phyloP scores from a whole-genome alignment of 2,888 invertebrate species.

The Perizoma flavofasciatum region DNA sequence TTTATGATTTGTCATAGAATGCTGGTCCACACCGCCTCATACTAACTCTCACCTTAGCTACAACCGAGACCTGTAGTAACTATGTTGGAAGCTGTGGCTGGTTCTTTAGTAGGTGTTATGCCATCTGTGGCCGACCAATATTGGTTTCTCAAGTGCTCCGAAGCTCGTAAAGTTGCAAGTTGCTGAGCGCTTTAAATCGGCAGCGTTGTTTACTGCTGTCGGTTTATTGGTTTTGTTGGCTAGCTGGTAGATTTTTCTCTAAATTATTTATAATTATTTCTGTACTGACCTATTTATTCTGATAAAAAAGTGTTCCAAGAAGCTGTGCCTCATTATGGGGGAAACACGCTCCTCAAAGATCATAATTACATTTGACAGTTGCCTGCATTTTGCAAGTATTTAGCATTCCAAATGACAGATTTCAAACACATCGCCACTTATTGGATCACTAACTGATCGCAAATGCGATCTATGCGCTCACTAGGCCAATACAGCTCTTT shows the following conservation, averaged over 20 bases:
- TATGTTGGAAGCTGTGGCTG: neutral
- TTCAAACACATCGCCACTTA: no score
- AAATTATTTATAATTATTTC: slow-evolving; percentile 10
- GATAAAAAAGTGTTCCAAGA: no score
- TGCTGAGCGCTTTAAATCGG: slow-evolving; percentile 47
- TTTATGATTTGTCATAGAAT: no score
- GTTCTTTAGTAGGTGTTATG: slow-evolving; percentile 15
- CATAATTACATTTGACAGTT: no score
- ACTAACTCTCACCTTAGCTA: slow-evolving; percentile 1
- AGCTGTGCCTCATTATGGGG: no score
- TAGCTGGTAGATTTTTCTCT: slow-evolving; percentile 16
- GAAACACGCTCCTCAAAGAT: no score
- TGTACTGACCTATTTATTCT: neutral
- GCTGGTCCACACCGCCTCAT: neutral
- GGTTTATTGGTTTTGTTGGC: slow-evolving; percentile 45
- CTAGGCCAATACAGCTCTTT: no score
- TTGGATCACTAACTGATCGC: no score
- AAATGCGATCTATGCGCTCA: no score
- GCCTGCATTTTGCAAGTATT: no score
- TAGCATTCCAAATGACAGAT: no score
- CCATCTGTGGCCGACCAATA: slow-evolving; percentile 42
- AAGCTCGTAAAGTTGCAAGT: slow-evolving; percentile 55
- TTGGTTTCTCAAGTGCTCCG: slow-evolving; percentile 48
- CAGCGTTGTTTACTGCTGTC: slow-evolving; percentile 50
- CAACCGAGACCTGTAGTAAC: neutral